Evolutionary conservation across 2,113 vertebrate species (phyloP), one percentile per base, ranked within the genome.

Genomic region (Gallinago paraguaiae): DNA sequence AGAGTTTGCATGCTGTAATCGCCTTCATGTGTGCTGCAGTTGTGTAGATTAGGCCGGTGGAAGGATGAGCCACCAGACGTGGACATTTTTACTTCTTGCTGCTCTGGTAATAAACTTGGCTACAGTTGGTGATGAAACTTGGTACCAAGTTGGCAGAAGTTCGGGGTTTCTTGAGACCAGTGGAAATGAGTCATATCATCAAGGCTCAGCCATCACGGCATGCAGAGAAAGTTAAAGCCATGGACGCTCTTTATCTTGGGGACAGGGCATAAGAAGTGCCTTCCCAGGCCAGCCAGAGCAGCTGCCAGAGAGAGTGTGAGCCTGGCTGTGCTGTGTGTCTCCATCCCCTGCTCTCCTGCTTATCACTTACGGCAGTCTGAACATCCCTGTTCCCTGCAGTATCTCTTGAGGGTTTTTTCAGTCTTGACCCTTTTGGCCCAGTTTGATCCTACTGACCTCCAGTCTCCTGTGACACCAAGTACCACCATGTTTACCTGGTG

Each of bases 291-390:
- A n/a, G 30, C 6, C 7, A 51, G 28, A 17, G 11, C 19, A 69
- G 68, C 22, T 72, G 48, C 22, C 31, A 20, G 25, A 19, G 27
- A 23, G 14, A 1, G 1, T 2, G 5, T 9, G 9, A 90, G 28
- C 31, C n/a, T 35, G 23, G 6, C 41, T 33, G 30, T 17, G 35
- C 9, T 31, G 2, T 28, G 14, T 0, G 0, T 3, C 30, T 43
- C 18, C 0, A 1, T 18, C 3, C 24, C 4, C 33, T 51, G 23
- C 2, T 2, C 18, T 11, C 3, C 41, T 8, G 3, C 2, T n/a
- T 46, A 18, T 3, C 8, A 3, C 2, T n/a, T 46, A 18, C 3
- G 8, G 53, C 45, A 24, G 50, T 7, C 59, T 24, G 37, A 19
- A 39, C n/a, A 45, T 1, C 10, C 3, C 24, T 41, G 0, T 35